Evolutionary conservation across 2,113 vertebrate genomes (phyloP).

Genomic region (Grammomys dolichurus): DNA sequence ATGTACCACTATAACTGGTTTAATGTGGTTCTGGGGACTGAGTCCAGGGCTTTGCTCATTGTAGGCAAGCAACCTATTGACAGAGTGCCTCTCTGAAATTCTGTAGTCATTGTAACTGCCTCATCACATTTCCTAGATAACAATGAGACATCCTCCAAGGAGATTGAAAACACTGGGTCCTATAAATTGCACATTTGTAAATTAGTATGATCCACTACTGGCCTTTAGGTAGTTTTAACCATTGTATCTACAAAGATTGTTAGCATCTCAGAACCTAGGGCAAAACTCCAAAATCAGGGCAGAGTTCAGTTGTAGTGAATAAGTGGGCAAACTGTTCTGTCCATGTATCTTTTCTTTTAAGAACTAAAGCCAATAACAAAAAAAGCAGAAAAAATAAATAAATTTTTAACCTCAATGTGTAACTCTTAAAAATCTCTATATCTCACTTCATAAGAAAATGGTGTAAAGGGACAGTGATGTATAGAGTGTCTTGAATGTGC

Average conservation of each 20-base stretch:
- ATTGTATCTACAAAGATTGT: not conserved
- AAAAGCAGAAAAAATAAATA: not conserved
- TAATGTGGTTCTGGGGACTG: not conserved
- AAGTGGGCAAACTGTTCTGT: not conserved
- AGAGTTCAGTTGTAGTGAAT: not conserved
- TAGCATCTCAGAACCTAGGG: not conserved
- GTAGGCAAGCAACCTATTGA: not conserved
- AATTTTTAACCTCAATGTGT: not conserved
- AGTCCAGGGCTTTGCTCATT: not conserved
- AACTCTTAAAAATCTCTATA: not conserved
- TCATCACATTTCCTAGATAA: not conserved
- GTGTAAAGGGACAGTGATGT: not conserved
- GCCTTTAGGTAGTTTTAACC: not conserved
- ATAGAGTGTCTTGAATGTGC: not conserved
- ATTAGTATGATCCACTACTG: not conserved
- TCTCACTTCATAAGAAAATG: not conserved
- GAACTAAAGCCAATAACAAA: not conserved
- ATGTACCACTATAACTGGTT: not conserved
- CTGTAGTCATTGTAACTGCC: not conserved
- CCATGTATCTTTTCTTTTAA: not conserved
- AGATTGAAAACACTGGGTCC: not conserved
- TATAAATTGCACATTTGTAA: slow-evolving; percentile 25
- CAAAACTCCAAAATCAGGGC: not conserved
- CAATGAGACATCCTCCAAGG: not conserved
- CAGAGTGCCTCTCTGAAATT: not conserved